Percentiles rank a stretch among this genome's conserved stretches.
Conservation (phyloP, 2,113 vertebrate genomes). For the Grantiella picta region DNA sequence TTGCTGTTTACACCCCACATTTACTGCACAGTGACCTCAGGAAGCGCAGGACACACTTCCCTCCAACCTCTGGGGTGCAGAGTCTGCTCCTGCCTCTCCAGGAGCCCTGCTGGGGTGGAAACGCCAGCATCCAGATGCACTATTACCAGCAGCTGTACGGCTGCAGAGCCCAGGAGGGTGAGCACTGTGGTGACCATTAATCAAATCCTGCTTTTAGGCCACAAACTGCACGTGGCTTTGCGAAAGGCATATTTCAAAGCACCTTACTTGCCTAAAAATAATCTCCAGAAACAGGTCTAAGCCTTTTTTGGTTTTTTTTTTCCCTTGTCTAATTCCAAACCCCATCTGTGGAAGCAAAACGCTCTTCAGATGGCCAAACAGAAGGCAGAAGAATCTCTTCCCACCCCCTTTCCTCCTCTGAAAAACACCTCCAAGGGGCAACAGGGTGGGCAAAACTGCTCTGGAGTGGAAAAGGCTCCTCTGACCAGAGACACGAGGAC, state of each 20-base stretch:
- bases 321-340: not conserved
- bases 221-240: not conserved
- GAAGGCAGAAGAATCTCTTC: slow-evolving; percentile 22
- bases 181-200: not conserved
- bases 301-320: not conserved
- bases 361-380: slow-evolving; percentile 43
- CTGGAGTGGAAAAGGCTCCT: not conserved
- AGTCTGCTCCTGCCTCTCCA: not conserved
- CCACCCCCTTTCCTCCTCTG: not conserved
- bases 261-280: slow-evolving; percentile 37
- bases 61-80: not conserved
- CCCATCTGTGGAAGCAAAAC: slow-evolving; percentile 40
- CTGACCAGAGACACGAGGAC: not conserved
- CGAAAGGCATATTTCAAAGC: slow-evolving; percentile 36
- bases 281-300: not conserved
- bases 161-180: not conserved
- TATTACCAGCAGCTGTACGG: not conserved
- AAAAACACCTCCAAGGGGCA: slow-evolving; percentile 12
- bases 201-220: slow-evolving; percentile 48
- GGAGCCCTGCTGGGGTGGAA: not conserved
- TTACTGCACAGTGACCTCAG: fast-evolving
- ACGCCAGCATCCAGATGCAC: not conserved
- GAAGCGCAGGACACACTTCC: not conserved
- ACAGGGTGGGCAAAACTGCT: not conserved
- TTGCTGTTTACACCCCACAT: not conserved